phyloP scores from a whole-genome alignment of 2,113 vertebrate species.

The Corapipo altera region DNA sequence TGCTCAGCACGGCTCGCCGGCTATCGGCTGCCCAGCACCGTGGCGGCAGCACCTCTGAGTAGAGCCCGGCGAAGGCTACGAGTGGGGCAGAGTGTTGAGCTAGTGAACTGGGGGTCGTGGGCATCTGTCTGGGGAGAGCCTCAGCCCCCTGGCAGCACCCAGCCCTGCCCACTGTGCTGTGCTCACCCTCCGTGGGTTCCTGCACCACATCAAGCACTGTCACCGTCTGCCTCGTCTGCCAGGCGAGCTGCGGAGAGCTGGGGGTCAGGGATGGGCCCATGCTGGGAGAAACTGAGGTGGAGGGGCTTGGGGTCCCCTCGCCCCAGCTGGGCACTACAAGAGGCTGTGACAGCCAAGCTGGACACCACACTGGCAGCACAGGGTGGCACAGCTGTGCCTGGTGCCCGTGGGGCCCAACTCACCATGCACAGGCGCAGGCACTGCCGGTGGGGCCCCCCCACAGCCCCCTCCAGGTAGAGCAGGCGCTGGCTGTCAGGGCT shows the following conservation, averaged over 20 bases:
- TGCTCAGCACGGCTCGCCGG: conserved; percentile 80
- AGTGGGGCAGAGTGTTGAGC: fast-evolving
- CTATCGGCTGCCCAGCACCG: conserved; percentile 92
- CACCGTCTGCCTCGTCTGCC: not conserved
- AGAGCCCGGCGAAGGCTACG: conserved; percentile 88
- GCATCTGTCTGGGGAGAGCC: fast-evolving
- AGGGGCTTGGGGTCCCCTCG: fast-evolving
- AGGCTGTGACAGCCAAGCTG: not conserved
- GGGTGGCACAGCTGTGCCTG: fast-evolving
- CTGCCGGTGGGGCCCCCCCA: conserved; percentile 86
- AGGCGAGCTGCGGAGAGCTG: not conserved
- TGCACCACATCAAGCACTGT: not conserved
- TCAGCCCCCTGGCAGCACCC: not conserved
- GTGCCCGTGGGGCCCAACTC: not conserved
- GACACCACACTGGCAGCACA: not conserved
- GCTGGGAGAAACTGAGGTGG: not conserved
- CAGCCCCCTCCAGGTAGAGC: conserved; percentile 81
- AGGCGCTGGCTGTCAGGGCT: conserved; percentile 89
- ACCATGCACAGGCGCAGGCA: conserved; percentile 88
- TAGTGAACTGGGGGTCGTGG: fast-evolving
- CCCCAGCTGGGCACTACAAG: fast-evolving
- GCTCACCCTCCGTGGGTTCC: not conserved
- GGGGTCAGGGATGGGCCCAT: too few relatives aligned
- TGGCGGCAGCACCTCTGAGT: conserved; percentile 75
- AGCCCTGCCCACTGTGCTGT: fast-evolving